Percentiles rank a stretch among this genome's conserved stretches.
Evolutionary conservation across 2,797 vertebrate genomes (phyloP).

Genomic region (Sternotherus odoratus): DNA sequence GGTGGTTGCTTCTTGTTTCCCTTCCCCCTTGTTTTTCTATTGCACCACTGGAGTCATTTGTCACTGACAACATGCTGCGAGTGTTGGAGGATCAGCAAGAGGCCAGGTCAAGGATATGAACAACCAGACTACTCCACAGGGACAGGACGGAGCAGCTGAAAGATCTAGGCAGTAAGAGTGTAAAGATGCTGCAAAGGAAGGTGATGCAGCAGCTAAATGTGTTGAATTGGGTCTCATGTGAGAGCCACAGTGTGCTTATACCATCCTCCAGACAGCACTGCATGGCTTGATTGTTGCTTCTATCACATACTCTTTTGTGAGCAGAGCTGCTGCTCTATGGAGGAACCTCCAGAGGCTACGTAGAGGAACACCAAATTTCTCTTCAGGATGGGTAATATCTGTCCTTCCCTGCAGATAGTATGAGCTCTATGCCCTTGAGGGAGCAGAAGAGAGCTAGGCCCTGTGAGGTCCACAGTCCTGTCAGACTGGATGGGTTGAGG

Average conservation of each 20-base stretch:
- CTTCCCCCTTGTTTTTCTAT: not conserved
- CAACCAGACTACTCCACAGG: not conserved
- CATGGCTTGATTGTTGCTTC: not conserved
- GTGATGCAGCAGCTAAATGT: not conserved
- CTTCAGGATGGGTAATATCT: not conserved
- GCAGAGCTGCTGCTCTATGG: not conserved
- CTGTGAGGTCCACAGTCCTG: not conserved
- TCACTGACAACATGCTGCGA: slow-evolving; percentile 37
- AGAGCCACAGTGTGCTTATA: not conserved
- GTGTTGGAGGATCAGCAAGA: not conserved
- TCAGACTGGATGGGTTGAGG: not conserved
- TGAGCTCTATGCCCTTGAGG: not conserved
- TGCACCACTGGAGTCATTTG: not conserved
- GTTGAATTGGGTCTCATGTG: fast-evolving
- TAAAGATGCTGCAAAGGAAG: not conserved
- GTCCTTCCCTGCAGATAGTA: not conserved
- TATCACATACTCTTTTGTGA: not conserved
- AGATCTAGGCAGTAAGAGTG: not conserved
- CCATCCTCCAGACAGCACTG: not conserved
- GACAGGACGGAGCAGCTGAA: not conserved
- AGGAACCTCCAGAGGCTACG: fast-evolving
- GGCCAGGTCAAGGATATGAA: slow-evolving; percentile 11
- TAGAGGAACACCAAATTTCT: not conserved
- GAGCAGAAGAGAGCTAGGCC: not conserved
- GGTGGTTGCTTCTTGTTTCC: not conserved